Conservation (phyloP, 2,797 vertebrate species). For the Macrochelys suwanniensis region DNA sequence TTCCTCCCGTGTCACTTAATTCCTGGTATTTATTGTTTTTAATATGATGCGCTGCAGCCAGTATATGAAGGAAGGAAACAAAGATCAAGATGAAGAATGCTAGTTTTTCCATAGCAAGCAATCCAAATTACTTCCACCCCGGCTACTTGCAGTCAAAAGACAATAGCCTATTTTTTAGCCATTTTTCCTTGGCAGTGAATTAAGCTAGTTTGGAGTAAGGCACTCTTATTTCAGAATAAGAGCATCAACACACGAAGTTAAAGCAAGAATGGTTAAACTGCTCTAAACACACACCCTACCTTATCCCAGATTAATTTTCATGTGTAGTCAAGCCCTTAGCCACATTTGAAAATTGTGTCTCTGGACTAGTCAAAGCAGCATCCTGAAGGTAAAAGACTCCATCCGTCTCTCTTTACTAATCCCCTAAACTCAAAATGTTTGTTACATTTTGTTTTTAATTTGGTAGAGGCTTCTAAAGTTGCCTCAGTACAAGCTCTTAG, state of each 20-base stretch:
- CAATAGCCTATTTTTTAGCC: background rate
- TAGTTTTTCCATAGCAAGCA: slow-evolving; percentile 27
- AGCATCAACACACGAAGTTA: too few species aligned
- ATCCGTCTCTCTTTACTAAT: background rate
- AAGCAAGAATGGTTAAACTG: too few species aligned
- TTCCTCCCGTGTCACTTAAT: background rate
- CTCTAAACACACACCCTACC: too few species aligned
- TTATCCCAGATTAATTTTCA: too few species aligned
- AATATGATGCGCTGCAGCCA: background rate
- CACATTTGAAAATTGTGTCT: background rate
- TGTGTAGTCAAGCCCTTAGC: too few species aligned
- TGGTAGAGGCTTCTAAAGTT: background rate
- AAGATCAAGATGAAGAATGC: slow-evolving; percentile 29
- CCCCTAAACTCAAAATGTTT: background rate
- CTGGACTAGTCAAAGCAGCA: background rate
- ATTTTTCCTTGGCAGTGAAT: slow-evolving; percentile 30
- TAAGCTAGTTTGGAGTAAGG: background rate
- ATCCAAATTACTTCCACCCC: slow-evolving; percentile 39
- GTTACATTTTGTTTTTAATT: background rate
- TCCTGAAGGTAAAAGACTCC: background rate
- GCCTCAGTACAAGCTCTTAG: background rate
- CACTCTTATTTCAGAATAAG: background rate
- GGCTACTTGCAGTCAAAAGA: slow-evolving; percentile 25
- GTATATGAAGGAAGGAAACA: background rate
- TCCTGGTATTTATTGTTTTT: slow-evolving; percentile 7